Conservation (phyloP, 2,797 vertebrate genomes). For the Masticophis lateralis region DNA sequence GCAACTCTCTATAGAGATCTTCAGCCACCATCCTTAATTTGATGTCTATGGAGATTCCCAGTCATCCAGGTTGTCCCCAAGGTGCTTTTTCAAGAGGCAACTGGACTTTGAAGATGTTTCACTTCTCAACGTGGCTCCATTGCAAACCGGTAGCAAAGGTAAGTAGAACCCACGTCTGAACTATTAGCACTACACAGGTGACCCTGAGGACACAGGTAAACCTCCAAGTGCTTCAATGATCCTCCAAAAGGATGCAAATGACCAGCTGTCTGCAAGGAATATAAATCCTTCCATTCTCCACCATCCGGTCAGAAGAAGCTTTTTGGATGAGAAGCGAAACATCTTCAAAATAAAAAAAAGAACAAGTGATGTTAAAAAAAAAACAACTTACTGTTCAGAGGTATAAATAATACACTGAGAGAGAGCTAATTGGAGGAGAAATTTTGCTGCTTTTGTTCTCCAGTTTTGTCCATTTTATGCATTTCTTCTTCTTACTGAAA, state of each 20-base stretch:
- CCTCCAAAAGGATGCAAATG: not conserved
- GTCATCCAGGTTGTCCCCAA: too few relatives aligned
- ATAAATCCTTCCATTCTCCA: not conserved
- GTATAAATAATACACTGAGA: not conserved
- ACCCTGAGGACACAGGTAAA: not conserved
- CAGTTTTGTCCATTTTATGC: not conserved
- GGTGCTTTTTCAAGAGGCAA: too few relatives aligned
- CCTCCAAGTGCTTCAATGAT: not conserved
- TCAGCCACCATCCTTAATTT: not conserved
- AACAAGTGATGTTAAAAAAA: not conserved
- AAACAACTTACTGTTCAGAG: too few relatives aligned
- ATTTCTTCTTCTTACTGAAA: conserved; percentile 2
- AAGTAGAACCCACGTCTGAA: too few relatives aligned
- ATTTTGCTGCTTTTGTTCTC: not conserved
- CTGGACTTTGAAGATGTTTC: too few relatives aligned
- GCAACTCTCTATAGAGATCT: not conserved
- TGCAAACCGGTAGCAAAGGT: too few relatives aligned
- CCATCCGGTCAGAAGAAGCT: not conserved
- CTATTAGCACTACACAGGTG: not conserved
- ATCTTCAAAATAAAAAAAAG: too few relatives aligned
- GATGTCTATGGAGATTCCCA: too few relatives aligned
- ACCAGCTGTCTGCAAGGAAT: not conserved
- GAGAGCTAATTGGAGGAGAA: not conserved
- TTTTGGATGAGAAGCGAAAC: too few relatives aligned
- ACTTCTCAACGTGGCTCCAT: too few relatives aligned